phyloP scores from a whole-genome alignment of 2,888 invertebrate genomes.

The Norana najaformis region DNA sequence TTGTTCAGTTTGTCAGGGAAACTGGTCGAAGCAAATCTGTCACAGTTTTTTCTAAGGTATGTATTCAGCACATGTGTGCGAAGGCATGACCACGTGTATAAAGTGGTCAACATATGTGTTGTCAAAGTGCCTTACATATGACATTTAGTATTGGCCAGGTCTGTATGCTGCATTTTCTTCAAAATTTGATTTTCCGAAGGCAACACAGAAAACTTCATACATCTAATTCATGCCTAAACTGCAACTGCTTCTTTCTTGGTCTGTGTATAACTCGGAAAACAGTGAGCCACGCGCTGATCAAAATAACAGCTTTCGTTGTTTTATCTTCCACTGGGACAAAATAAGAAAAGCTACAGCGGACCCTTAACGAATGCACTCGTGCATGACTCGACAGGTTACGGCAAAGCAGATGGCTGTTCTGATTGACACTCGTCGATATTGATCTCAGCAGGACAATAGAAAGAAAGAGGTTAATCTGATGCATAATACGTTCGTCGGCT shows the following conservation, averaged over 20 bases:
- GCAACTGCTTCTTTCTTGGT: background rate
- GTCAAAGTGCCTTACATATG: no score
- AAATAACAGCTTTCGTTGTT: background rate
- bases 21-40: no score
- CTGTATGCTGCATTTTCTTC: background rate
- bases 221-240: no score
- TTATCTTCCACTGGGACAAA: background rate
- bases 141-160: no score
- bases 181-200: background rate
- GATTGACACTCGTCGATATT: background rate
- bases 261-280: background rate
- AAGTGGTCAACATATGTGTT: no score
- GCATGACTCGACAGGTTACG: background rate
- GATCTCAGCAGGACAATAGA: background rate
- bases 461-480: background rate
- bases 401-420: background rate
- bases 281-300: background rate
- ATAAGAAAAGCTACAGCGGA: background rate
- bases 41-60: no score
- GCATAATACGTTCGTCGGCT: background rate
- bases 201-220: no score
- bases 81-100: no score
- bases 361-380: background rate
- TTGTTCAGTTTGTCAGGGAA: no score
- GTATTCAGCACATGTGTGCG: no score